These are phyloP conservation scores for Macrostomum lignano DNA, from an alignment of 1,140 invertebrate genomes.

Conservation along the genomic window DNA sequence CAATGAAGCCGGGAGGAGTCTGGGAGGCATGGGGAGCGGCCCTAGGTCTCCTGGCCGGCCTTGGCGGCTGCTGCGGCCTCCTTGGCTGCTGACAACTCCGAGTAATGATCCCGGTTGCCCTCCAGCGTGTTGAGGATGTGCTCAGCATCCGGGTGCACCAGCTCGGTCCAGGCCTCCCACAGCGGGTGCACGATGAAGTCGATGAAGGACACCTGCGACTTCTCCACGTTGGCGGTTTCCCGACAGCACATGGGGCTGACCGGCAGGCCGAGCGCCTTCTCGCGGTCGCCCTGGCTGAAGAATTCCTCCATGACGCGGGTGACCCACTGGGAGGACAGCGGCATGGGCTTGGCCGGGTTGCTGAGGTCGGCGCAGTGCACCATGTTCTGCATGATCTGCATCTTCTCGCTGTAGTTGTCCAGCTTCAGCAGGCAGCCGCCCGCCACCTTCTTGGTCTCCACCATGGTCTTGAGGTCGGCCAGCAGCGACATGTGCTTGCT, in stretches of 20 bases:
- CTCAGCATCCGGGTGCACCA: constrained; percentile 7
- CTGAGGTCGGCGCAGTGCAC: constrained; percentile 85
- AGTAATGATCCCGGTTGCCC: neutral
- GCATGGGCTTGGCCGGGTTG: constrained; percentile 73
- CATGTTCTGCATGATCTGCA: constrained; percentile 91
- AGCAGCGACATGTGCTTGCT: constrained; percentile 39
- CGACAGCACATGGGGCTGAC: constrained; percentile 8
- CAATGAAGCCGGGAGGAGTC: too few species aligned
- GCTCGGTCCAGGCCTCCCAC: constrained; percentile 8
- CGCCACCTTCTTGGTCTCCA: constrained; percentile 79
- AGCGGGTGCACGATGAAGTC: constrained; percentile 7
- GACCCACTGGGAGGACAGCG: constrained; percentile 63
- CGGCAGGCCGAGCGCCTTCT: constrained; percentile 5
- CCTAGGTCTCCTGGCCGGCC: too few species aligned
- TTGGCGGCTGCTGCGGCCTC: too few species aligned
- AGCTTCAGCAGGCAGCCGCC: constrained; percentile 61
- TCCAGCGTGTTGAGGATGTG: constrained; percentile 4
- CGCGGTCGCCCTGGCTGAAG: constrained; percentile 44
- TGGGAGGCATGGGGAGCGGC: too few species aligned
- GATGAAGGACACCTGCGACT: constrained; percentile 7
- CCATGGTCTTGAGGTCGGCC: constrained; percentile 28
- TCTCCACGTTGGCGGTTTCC: constrained; percentile 4
- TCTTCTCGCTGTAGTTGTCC: constrained; percentile 85
- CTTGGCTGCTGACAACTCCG: neutral
- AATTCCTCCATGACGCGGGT: constrained; percentile 75